Conservation (phyloP, 2,888 invertebrate genomes). For the Ophion ellenae region DNA sequence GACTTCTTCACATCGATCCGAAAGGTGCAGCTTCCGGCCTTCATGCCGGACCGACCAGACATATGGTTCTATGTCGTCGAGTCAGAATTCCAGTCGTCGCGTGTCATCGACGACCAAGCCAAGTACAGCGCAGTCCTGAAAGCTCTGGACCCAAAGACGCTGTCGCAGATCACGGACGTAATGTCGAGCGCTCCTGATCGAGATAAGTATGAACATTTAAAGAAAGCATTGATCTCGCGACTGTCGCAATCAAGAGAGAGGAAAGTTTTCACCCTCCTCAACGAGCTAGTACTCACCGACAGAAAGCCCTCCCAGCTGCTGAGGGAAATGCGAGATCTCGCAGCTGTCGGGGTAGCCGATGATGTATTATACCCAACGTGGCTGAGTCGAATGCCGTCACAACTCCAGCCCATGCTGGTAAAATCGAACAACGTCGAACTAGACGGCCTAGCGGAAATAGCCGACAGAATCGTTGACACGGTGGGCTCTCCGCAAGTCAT, state of each 20-base stretch:
- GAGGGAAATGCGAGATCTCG: constrained; percentile 51
- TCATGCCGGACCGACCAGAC: neutral
- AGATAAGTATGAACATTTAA: constrained; percentile 33
- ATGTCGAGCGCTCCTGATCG: neutral
- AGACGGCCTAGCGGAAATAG: neutral
- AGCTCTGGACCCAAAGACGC: neutral
- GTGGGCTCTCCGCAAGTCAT: neutral
- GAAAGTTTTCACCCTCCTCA: constrained; percentile 54
- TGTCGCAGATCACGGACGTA: neutral
- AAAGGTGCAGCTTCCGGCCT: neutral
- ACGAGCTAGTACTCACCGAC: constrained; percentile 61
- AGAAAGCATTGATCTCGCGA: constrained; percentile 53
- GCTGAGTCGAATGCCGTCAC: constrained; percentile 36
- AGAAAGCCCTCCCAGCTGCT: constrained; percentile 60
- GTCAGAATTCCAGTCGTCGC: neutral
- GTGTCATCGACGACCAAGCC: neutral
- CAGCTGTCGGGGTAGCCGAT: constrained; percentile 24
- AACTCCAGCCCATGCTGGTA: constrained; percentile 8
- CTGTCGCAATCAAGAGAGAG: constrained; percentile 58
- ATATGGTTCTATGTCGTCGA: neutral
- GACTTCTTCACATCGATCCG: neutral
- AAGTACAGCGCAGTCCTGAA: neutral
- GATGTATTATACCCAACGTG: constrained; percentile 51
- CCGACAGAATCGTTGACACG: neutral
- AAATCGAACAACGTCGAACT: neutral